Conservation (phyloP, 2,113 vertebrate species). For the Passer domesticus region DNA sequence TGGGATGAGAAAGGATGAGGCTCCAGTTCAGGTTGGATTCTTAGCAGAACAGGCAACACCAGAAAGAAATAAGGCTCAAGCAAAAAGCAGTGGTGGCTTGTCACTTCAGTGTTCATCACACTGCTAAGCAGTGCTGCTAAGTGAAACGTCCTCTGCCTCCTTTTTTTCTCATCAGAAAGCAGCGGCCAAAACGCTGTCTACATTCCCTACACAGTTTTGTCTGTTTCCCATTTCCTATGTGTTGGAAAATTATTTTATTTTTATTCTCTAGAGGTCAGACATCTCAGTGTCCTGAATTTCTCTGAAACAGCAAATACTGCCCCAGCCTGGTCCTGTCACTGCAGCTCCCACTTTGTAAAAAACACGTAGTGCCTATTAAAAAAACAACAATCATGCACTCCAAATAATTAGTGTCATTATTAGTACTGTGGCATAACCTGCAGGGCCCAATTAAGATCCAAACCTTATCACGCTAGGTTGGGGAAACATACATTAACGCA, state of each 20-base stretch:
- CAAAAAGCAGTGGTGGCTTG: not conserved
- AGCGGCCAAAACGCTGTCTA: not conserved
- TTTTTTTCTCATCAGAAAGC: not conserved
- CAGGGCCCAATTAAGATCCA: constrained; percentile 37
- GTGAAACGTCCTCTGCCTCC: not conserved
- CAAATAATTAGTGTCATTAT: constrained; percentile 49
- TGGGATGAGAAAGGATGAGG: not conserved
- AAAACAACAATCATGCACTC: not conserved
- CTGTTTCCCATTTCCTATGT: not conserved
- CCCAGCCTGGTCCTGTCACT: not conserved
- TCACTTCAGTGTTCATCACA: not conserved
- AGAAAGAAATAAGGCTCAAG: not conserved
- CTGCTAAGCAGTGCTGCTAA: not conserved
- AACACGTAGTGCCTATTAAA: not conserved
- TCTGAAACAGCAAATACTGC: not conserved
- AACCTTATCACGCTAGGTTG: not conserved
- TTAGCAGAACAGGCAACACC: not conserved
- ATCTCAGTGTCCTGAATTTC: not conserved
- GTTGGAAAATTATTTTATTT: not conserved
- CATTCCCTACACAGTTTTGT: not conserved
- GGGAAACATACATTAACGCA: not conserved
- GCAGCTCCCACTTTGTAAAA: not conserved
- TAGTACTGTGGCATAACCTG: constrained; percentile 29
- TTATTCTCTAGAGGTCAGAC: not conserved
- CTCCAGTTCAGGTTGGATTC: not conserved